Evolutionary conservation across 2,888 invertebrate species (phyloP).

Genomic region (Fabriciana adippe): DNA sequence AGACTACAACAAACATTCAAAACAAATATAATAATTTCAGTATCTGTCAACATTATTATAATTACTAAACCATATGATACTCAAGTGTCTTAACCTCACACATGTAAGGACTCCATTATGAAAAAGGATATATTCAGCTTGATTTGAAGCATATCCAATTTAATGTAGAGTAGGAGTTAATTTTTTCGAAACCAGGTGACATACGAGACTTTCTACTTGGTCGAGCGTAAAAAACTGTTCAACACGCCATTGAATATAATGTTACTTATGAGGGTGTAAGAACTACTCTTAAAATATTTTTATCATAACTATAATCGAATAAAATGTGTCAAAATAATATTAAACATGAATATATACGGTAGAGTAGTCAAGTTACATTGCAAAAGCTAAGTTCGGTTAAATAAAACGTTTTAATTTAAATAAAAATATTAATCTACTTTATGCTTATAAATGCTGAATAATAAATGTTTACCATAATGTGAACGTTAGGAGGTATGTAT

Average conservation of each 20-base stretch:
- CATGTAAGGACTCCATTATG: conserved; percentile 5
- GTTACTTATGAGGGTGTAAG: conserved; percentile 51
- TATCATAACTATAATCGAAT: background rate
- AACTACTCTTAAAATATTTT: conserved; percentile 2
- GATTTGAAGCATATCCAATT: conserved; percentile 36
- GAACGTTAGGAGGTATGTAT: conserved; percentile 39
- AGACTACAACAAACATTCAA: too few species aligned
- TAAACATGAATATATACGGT: background rate
- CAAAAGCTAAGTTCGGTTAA: too few species aligned
- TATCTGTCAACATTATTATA: conserved; percentile 55
- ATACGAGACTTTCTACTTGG: conserved; percentile 69
- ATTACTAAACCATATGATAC: conserved; percentile 33
- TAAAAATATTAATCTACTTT: background rate
- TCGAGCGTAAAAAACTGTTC: conserved; percentile 74
- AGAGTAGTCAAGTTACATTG: too few species aligned
- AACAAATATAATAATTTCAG: conserved; percentile 24
- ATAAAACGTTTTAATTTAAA: background rate
- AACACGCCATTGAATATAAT: conserved; percentile 62
- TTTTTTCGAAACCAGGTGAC: conserved; percentile 60
- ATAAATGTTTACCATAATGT: conserved; percentile 54
- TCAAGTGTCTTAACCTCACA: conserved; percentile 8
- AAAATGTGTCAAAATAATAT: background rate
- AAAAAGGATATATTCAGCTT: conserved; percentile 17
- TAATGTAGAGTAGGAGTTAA: conserved; percentile 27
- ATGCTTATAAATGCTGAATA: conserved; percentile 50